Percentiles rank a stretch among this genome's conserved stretches.
Conservation (phyloP, 2,888 invertebrate genomes). For the Archaeoteleia sp. region DNA sequence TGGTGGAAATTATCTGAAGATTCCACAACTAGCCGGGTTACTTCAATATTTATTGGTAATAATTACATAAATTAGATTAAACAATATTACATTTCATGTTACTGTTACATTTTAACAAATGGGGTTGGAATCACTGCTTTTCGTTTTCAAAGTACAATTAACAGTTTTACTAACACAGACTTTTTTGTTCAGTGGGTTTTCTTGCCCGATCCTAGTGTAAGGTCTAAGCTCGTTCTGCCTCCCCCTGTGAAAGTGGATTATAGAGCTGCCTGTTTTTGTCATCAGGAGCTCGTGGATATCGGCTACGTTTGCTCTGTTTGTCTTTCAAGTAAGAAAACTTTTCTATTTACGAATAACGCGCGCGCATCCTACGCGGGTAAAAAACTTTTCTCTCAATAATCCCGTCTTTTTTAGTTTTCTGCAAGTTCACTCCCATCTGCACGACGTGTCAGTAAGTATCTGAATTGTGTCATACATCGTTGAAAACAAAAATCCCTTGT, state of each 20-base stretch:
- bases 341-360: constrained; percentile 33
- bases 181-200: constrained; percentile 87
- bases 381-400: constrained; percentile 30
- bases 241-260: constrained; percentile 95
- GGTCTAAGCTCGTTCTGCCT: constrained; percentile 89
- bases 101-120: too few relatives aligned
- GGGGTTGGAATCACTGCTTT: constrained; percentile 12
- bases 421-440: constrained; percentile 97
- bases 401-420: constrained; percentile 85
- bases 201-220: constrained; percentile 87
- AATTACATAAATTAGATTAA: constrained; percentile 26
- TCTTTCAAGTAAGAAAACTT: constrained; percentile 85
- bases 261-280: constrained; percentile 98
- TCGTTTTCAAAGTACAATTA: constrained; percentile 20
- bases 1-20: constrained; percentile 91
- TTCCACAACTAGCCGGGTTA: constrained; percentile 90
- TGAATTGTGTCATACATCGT: constrained; percentile 26
- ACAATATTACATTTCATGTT: too few relatives aligned
- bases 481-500: not conserved
- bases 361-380: constrained; percentile 11
- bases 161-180: constrained; percentile 32
- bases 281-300: constrained; percentile 94
- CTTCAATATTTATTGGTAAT: constrained; percentile 89
- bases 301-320: constrained; percentile 99
- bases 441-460: constrained; percentile 96